These are phyloP conservation scores for Candidula unifasciata DNA, from an alignment of 2,888 invertebrate genomes.

Conservation along the genomic window DNA sequence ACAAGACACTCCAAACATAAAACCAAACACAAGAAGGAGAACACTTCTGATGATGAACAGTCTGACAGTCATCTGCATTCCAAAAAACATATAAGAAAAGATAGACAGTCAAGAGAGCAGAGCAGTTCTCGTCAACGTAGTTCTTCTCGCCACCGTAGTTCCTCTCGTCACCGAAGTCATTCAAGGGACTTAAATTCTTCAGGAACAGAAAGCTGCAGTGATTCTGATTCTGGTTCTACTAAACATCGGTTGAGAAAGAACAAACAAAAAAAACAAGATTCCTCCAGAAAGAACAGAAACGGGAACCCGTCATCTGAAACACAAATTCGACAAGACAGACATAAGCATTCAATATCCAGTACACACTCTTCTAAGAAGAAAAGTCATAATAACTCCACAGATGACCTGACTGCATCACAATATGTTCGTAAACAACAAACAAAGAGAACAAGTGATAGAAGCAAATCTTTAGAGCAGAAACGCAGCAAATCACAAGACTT, in stretches of 20 bases:
- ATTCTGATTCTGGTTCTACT: neutral
- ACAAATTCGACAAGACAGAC: neutral
- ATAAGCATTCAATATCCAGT: neutral
- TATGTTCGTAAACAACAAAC: constrained; percentile 16
- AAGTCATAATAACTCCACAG: neutral
- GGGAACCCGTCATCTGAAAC: constrained; percentile 16
- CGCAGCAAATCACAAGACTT: constrained; percentile 14
- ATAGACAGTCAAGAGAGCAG: neutral
- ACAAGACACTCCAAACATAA: neutral
- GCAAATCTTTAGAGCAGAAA: neutral
- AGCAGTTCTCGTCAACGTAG: constrained; percentile 12
- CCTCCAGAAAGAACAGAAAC: neutral
- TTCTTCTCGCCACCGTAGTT: neutral
- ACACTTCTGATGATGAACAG: constrained; percentile 24
- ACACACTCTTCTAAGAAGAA: constrained; percentile 1
- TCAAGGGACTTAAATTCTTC: constrained; percentile 37
- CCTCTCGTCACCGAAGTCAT: constrained; percentile 15
- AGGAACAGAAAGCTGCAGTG: neutral
- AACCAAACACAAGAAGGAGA: neutral
- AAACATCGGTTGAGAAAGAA: constrained; percentile 4
- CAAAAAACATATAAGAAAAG: neutral
- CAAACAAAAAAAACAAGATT: neutral
- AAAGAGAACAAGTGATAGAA: neutral
- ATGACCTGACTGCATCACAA: constrained; percentile 30
- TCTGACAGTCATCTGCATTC: constrained; percentile 8